A percentile compares a stretch with the other conserved stretches of the same genome.
phyloP scores from a whole-genome alignment of 2,113 vertebrate genomes.

The Jaculus jaculus region DNA sequence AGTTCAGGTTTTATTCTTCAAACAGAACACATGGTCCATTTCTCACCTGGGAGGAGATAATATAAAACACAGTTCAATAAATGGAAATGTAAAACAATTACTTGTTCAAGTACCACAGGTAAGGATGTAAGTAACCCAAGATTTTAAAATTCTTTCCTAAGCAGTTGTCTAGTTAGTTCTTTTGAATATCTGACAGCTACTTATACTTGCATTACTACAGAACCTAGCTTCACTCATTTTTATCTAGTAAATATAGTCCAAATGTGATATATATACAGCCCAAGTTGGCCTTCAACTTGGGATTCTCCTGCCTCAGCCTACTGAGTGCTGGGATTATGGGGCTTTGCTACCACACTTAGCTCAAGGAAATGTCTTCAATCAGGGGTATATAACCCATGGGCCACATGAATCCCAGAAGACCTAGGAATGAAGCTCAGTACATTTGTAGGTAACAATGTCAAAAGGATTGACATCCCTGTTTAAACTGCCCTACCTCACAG shows the following conservation, averaged over 20 bases:
- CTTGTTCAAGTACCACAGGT: conserved; percentile 14
- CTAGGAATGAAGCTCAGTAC: no score
- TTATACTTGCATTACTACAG: background rate
- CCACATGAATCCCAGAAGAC: no score
- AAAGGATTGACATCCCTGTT: no score
- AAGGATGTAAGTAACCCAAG: background rate
- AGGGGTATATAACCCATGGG: no score
- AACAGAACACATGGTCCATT: conserved; percentile 8
- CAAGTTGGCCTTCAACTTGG: no score
- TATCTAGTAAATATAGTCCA: conserved; percentile 1
- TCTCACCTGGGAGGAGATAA: conserved; percentile 39
- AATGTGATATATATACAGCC: background rate
- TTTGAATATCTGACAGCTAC: background rate
- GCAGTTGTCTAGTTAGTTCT: conserved; percentile 10
- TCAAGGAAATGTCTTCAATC: background rate
- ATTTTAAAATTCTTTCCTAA: background rate
- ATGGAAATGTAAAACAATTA: conserved; percentile 45
- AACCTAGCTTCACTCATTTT: conserved; percentile 7
- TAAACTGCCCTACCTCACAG: background rate
- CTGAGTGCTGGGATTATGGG: background rate
- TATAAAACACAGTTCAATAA: conserved; percentile 5
- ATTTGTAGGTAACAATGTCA: no score
- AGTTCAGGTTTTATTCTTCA: conserved; percentile 30
- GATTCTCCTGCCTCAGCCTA: background rate
- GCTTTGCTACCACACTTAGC: background rate